Evolutionary conservation across 2,797 vertebrate species (phyloP), one percentile per base, ranked within the genome.

Genomic region (Podarcis lilfordi): DNA sequence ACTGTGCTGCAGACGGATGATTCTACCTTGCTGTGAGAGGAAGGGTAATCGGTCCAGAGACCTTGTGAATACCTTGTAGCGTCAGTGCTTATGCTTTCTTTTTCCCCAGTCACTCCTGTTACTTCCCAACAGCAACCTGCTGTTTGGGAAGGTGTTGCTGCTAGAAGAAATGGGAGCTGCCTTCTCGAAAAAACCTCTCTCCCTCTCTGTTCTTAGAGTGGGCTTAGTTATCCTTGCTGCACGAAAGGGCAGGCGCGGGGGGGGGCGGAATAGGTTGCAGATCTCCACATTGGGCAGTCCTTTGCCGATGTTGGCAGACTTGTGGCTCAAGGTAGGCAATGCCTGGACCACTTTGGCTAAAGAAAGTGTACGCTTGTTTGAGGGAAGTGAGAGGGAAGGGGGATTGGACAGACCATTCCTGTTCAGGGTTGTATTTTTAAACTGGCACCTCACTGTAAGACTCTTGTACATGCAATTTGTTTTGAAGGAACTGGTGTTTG

Each of bases 101-200:
- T 50, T 50, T 4, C 3, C 21, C 91, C 94, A 92, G 74, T 93
- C 82, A 91, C 93, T 95, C 94, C 90, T 92, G 19, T 55, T 61
- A 37, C 80, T 91, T 89, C 91, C 84, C 13, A 88, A 92, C 94
- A 37, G 13, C 1, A 82, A 87, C 82, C 89, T 90, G 94, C 93
- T 94, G 91, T 89, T 90, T 92, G 92, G 93, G 89, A 93, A 92
- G 86, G 88, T 86, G 92, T 95, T 95, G 95, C 93, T 95, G 93
- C 93, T 95, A 93, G 92, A 95, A 94, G 94, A 95, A 85, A 68
- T 71, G 88, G 93, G 92, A 94, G 91, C 55, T 81, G 93, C 88
- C 88, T 94, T 92, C 93, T 93, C 91, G n/a, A 35, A 75, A 82
- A 89, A 89, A 87, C 50, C 55, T 88, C 78, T 80, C 87, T 68